Conservation (phyloP, 2,888 invertebrate species). For the Mesochorus sp. region DNA sequence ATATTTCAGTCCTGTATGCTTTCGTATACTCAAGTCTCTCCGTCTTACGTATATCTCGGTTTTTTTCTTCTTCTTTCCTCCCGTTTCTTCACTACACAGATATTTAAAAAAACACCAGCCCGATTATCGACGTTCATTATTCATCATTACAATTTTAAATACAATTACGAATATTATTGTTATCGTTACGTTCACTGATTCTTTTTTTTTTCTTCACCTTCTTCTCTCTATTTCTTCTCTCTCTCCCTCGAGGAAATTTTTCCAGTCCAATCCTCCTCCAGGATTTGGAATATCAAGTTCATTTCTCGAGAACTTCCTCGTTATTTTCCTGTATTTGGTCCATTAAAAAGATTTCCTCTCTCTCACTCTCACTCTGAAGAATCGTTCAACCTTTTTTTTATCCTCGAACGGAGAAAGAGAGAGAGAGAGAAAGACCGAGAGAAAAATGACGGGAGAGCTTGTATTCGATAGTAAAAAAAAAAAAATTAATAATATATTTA, state of each 20-base stretch:
- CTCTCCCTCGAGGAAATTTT: not conserved
- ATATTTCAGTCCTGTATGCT: slow-evolving; percentile 70
- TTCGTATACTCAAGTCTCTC: slow-evolving; percentile 72
- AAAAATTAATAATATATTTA: slow-evolving; percentile 58
- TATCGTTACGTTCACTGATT: slow-evolving; percentile 15
- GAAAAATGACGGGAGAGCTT: not conserved
- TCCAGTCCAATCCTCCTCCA: not conserved
- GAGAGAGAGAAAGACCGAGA: not conserved
- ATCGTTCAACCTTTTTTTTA: not conserved
- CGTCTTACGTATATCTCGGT: slow-evolving; percentile 64
- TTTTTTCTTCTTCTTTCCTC: not conserved
- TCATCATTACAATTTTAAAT: slow-evolving; percentile 1
- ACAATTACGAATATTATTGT: slow-evolving; percentile 26
- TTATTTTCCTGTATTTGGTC: not conserved
- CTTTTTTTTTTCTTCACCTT: not conserved
- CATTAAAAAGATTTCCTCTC: too few relatives aligned
- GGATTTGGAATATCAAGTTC: not conserved
- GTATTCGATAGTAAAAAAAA: not conserved
- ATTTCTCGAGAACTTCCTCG: not conserved
- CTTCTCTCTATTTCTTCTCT: not conserved
- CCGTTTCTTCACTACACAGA: slow-evolving; percentile 11
- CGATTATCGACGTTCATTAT: slow-evolving; percentile 20
- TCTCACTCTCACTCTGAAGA: too few relatives aligned
- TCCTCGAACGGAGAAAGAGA: not conserved
- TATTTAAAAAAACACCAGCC: slow-evolving; percentile 23